phyloP scores from a whole-genome alignment of 1,140 invertebrate species.

The Lucilia cuprina region DNA sequence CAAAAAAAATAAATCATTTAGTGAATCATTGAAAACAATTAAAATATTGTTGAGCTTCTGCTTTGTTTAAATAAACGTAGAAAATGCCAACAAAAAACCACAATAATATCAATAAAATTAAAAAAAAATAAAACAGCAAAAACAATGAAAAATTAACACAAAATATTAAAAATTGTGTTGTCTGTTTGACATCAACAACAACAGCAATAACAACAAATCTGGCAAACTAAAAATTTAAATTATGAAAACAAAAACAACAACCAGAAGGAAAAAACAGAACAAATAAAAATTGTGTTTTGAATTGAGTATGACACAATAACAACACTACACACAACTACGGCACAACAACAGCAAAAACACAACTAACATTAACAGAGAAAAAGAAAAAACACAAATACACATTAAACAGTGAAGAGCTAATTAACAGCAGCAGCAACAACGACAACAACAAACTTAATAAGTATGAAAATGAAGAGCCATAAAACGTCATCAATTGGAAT shows the following conservation, averaged over 20 bases:
- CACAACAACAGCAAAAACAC: too few relatives aligned
- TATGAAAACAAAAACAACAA: neutral
- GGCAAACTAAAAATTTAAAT: neutral
- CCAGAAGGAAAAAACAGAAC: neutral
- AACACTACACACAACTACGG: neutral
- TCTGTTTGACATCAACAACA: neutral
- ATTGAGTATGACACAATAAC: neutral
- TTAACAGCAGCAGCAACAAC: neutral
- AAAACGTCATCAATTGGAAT: conserved; percentile 11
- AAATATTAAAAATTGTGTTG: conserved; percentile 1
- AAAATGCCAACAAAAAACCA: too few relatives aligned
- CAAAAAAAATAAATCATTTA: neutral
- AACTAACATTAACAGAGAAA: conserved; percentile 1
- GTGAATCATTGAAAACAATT: conserved; percentile 2
- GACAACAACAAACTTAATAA: neutral
- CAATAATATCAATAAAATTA: neutral
- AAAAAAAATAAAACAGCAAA: neutral
- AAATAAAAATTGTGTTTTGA: neutral
- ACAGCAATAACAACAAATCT: neutral
- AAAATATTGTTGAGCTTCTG: neutral
- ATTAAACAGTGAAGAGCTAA: conserved; percentile 1
- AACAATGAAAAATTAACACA: conserved; percentile 3
- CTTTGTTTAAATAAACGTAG: neutral
- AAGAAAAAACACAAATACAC: conserved; percentile 19
- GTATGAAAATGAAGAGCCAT: conserved; percentile 6